These are phyloP conservation scores for Callyntrura guangdongensis DNA, from an alignment of 2,888 invertebrate genomes.

Conservation along the genomic window DNA sequence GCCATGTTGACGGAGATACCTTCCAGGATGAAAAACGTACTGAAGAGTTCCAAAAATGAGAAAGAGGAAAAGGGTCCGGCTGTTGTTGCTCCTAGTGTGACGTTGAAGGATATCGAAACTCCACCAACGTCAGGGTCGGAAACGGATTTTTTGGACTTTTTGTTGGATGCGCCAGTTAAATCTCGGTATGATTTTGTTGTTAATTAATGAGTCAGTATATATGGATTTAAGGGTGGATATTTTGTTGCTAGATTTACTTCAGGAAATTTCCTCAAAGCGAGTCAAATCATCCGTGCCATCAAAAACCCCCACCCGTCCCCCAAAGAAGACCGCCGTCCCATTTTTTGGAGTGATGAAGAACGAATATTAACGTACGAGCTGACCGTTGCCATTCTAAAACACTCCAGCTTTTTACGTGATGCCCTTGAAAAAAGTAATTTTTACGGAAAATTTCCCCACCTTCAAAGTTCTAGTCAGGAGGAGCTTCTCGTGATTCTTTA, in stretches of 20 bases:
- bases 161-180: constrained; percentile 72
- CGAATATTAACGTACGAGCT: constrained; percentile 82
- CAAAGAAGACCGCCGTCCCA: constrained; percentile 73
- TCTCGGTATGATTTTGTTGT: constrained; percentile 69
- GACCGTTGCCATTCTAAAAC: constrained; percentile 81
- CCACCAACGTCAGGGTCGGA: constrained; percentile 46
- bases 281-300: constrained; percentile 81
- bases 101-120: background rate
- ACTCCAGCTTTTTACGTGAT: constrained; percentile 79
- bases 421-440: constrained; percentile 80
- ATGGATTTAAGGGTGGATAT: too few species aligned
- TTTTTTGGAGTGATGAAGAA: constrained; percentile 81
- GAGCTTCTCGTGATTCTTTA: constrained; percentile 81
- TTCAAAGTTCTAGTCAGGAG: constrained; percentile 67
- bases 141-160: constrained; percentile 39
- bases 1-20: background rate
- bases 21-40: background rate
- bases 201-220: background rate
- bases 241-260: constrained; percentile 74
- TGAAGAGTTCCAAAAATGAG: too few species aligned
- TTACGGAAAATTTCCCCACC: constrained; percentile 71
- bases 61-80: too few species aligned
- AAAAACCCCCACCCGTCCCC: constrained; percentile 62
- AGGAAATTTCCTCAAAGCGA: constrained; percentile 79
- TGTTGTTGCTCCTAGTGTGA: background rate